Evolutionary conservation across 2,113 vertebrate species (phyloP).

Genomic region (Podocnemis expansa): DNA sequence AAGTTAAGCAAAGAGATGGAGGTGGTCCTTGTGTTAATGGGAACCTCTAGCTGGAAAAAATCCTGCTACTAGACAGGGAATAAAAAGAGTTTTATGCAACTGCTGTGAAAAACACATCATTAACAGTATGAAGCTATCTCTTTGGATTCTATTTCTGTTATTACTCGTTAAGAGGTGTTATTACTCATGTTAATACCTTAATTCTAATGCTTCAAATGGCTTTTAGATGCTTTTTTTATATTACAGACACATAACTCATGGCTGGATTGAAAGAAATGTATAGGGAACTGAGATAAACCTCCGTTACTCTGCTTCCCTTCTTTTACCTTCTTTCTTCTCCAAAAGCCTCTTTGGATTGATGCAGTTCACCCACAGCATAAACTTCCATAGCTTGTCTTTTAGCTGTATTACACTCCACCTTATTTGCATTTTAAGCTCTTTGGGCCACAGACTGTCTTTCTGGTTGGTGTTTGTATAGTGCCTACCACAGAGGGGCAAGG

Average conservation of each 20-base stretch:
- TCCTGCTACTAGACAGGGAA: background rate
- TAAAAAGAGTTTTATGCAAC: background rate
- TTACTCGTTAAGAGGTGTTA: background rate
- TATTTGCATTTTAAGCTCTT: background rate
- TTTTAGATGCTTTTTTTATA: background rate
- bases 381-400: background rate
- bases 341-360: background rate
- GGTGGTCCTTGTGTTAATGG: background rate
- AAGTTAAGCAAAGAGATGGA: background rate
- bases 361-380: background rate
- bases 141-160: background rate
- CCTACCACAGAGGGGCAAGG: background rate
- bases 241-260: background rate
- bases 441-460: too few species aligned
- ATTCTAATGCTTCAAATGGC: background rate
- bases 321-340: background rate
- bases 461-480: background rate
- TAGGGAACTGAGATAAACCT: constrained; percentile 7
- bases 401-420: background rate
- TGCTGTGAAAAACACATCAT: background rate
- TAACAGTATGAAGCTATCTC: background rate
- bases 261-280: background rate
- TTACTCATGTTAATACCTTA: background rate
- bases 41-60: background rate
- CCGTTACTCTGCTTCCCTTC: background rate